Base-by-base conservation (phyloP, 2,113 vertebrate species). In the Eudorcas thomsonii region DNA sequence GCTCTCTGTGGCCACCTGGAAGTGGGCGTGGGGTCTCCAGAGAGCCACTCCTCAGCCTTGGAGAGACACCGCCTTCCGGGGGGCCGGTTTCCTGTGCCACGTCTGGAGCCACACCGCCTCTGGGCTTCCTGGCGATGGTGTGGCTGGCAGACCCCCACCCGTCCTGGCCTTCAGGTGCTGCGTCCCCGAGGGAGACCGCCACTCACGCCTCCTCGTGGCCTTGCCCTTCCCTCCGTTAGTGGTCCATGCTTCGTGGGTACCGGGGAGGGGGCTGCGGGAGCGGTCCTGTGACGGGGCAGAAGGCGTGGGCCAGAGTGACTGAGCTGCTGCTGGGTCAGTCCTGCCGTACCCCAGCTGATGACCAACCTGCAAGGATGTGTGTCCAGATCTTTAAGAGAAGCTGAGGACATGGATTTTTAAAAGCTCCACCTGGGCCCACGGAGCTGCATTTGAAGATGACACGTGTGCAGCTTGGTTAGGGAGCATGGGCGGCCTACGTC, bases 91-190 rank as follows among this genome's bases (percentile, higher is more conserved):
- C 5, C 54, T 33, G 13, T 14, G 36, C 26, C 39, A 2, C 4
- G 0, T 28, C 28, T 11, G n/a, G 89, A n/a, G 12, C 45, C 6
- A 1, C 25, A 1, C 64, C 3, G 2, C 90, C 71, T 50, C 4
- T 8, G 6, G 19, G 15, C 74, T 39, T 82, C 4, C 21, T 45
- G 0, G 3, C 1, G 0, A 5, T 39, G 4, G 50, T 4, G 11
- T 15, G 30, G 26, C 26, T 21, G 52, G 26, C 48, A 33, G 39
- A 21, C 12, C 19, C 26, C 59, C 6, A 1, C 39, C 15, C 5
- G 7, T 6, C n/a, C 28, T 71, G 23, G 15, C 11, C 86, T 9
- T n/a, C 59, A 5, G 30, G 11, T 14, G 52, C 52, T n/a, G 52
- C 8, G 0, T 71, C n/a, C 25, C 30, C 25, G 4, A 26, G 54